A percentile compares a stretch with the other conserved stretches of the same genome.
Evolutionary conservation across 2,797 vertebrate species (phyloP).

Genomic region (Zenarchopterus dispar): DNA sequence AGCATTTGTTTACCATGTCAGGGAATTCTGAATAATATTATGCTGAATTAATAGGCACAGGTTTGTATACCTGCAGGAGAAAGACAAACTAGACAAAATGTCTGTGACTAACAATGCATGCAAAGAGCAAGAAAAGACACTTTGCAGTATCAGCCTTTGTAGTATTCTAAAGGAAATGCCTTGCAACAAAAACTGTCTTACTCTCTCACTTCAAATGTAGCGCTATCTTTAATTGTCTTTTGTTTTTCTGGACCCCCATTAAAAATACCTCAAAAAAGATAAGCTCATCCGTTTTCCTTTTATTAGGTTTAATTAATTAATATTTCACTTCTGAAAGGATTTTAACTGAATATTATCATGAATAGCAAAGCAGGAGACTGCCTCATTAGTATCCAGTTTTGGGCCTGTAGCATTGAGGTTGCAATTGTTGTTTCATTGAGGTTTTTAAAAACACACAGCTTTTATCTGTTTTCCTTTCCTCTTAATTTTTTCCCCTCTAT

Average conservation of each 20-base stretch:
- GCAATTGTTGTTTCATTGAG: constrained; percentile 16
- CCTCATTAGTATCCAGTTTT: constrained; percentile 26
- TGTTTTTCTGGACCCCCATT: constrained; percentile 1
- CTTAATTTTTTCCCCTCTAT: neutral
- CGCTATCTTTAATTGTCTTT: constrained; percentile 11
- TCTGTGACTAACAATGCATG: constrained; percentile 70
- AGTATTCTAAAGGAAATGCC: constrained; percentile 35
- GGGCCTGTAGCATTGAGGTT: constrained; percentile 17
- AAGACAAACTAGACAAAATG: constrained; percentile 57
- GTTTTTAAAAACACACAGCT: constrained; percentile 10
- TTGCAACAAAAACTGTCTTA: constrained; percentile 28
- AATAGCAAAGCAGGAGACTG: constrained; percentile 12
- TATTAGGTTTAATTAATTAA: constrained; percentile 21
- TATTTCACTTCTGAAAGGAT: constrained; percentile 30
- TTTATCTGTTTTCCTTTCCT: constrained; percentile 15
- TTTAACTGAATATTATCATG: constrained; percentile 24
- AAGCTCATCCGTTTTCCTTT: constrained; percentile 5
- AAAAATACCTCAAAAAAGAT: constrained; percentile 9
- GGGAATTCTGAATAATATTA: constrained; percentile 67
- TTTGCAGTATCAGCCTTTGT: constrained; percentile 20
- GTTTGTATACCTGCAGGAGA: constrained; percentile 67
- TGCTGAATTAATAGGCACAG: constrained; percentile 68
- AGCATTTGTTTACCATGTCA: constrained; percentile 67
- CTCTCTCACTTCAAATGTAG: constrained; percentile 5
- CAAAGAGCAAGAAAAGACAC: constrained; percentile 46